Conservation (phyloP, 2,113 vertebrate genomes). For the Neolamprologus falcicula region DNA sequence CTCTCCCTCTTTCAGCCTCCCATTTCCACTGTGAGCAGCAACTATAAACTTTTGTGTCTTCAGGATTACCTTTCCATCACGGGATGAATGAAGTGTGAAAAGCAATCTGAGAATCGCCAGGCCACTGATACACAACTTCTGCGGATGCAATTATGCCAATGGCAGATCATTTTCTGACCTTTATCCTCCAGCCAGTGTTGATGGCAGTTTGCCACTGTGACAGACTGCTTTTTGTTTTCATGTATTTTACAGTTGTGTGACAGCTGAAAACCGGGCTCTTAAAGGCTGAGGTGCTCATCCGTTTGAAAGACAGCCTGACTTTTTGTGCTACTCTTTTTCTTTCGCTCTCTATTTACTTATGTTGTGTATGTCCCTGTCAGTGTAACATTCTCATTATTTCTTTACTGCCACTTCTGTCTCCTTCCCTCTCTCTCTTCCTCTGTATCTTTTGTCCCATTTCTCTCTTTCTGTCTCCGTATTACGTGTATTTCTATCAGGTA, state of each 20-base stretch:
- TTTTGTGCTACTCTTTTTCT: constrained; percentile 9
- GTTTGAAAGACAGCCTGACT: constrained; percentile 42
- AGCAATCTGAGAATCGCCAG: constrained; percentile 62
- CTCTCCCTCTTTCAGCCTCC: neutral
- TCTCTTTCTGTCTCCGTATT: neutral
- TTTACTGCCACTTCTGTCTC: neutral
- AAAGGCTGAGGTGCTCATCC: constrained; percentile 25
- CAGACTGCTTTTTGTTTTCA: constrained; percentile 41
- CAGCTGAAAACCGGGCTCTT: constrained; percentile 12
- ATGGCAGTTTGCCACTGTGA: constrained; percentile 18
- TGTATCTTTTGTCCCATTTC: neutral
- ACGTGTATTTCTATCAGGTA: constrained; percentile 51
- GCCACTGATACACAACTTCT: constrained; percentile 42
- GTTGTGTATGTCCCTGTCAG: neutral
- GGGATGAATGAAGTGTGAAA: constrained; percentile 67
- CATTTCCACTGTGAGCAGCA: constrained; percentile 24
- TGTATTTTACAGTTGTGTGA: constrained; percentile 2
- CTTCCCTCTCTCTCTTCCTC: neutral
- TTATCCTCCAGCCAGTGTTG: constrained; percentile 40
- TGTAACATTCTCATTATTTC: constrained; percentile 19
- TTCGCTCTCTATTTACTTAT: constrained; percentile 1
- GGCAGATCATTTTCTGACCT: constrained; percentile 70
- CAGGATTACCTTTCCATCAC: constrained; percentile 66
- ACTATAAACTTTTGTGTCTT: constrained; percentile 49
- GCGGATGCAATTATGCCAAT: constrained; percentile 69